Conservation (phyloP, 1,140 invertebrate species). For the Zaprionus africanus region DNA sequence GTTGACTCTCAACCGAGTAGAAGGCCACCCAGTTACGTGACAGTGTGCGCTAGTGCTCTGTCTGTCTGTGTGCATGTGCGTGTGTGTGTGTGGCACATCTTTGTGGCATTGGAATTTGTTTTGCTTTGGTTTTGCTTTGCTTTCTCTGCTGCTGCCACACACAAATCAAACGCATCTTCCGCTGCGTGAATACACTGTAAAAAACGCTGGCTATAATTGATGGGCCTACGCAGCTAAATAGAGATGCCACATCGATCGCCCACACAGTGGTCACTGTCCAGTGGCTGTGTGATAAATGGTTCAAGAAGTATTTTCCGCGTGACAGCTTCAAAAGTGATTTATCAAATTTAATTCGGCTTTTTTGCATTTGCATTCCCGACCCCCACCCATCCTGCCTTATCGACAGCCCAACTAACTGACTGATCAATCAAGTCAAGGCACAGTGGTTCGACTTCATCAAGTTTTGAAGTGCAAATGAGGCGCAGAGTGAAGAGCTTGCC, state of each 20-base stretch:
- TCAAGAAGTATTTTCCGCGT: slow-evolving; percentile 29
- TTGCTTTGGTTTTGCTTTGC: slow-evolving; percentile 43
- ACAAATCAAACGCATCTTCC: slow-evolving; percentile 53
- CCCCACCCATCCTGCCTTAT: slow-evolving; percentile 27
- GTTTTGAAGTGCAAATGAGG: not conserved
- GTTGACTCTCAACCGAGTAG: slow-evolving; percentile 58
- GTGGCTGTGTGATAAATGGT: slow-evolving; percentile 64
- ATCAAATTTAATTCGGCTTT: slow-evolving; percentile 51
- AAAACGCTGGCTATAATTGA: slow-evolving; percentile 54
- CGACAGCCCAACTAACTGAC: slow-evolving; percentile 29
- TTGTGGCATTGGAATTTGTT: slow-evolving; percentile 30
- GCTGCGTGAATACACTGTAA: slow-evolving; percentile 24
- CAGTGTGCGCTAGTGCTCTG: not conserved
- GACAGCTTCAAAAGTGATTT: slow-evolving; percentile 77
- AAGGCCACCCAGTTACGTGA: slow-evolving; percentile 54
- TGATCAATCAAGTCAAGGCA: slow-evolving; percentile 65
- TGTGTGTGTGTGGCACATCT: slow-evolving; percentile 27
- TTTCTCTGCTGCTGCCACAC: slow-evolving; percentile 10
- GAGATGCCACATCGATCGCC: slow-evolving; percentile 50
- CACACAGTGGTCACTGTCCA: slow-evolving; percentile 20
- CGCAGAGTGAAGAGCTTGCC: not conserved
- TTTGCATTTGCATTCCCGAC: not conserved
- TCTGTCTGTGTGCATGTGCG: not conserved
- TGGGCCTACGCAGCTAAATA: slow-evolving; percentile 47
- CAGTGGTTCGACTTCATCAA: not conserved